A percentile compares a stretch with the other conserved stretches of the same genome.
phyloP scores from a whole-genome alignment of 1,140 invertebrate species.

The Drosophila pallidifrons region DNA sequence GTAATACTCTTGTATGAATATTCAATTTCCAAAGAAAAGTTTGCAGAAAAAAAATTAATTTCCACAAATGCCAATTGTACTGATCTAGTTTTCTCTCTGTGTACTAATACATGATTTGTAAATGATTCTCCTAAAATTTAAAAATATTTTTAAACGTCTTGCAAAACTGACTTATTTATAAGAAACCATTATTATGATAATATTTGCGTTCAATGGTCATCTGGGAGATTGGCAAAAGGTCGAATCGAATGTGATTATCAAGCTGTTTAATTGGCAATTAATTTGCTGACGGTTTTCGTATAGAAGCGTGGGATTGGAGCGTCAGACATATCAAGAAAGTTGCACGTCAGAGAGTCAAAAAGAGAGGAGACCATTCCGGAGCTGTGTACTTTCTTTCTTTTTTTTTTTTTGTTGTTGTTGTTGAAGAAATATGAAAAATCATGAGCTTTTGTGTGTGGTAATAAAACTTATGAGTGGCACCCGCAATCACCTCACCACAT shows the following conservation, averaged over 20 bases:
- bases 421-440: slow-evolving; percentile 55
- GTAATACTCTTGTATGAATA: too few relatives aligned
- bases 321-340: slow-evolving; percentile 24
- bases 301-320: slow-evolving; percentile 45
- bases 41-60: too few relatives aligned
- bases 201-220: background rate
- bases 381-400: slow-evolving; percentile 47
- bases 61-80: too few relatives aligned
- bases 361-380: background rate
- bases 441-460: slow-evolving; percentile 61
- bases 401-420: slow-evolving; percentile 1
- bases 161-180: background rate
- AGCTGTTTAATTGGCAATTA: slow-evolving; percentile 53
- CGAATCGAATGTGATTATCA: slow-evolving; percentile 43
- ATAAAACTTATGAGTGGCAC: slow-evolving; percentile 65
- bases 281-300: slow-evolving; percentile 42
- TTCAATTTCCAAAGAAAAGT: too few relatives aligned
- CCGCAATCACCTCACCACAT: slow-evolving; percentile 47
- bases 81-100: too few relatives aligned
- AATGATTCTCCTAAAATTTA: too few relatives aligned
- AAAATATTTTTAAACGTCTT: too few relatives aligned
- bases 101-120: too few relatives aligned
- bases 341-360: slow-evolving; percentile 10
- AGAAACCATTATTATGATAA: background rate
- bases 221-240: slow-evolving; percentile 6